phyloP scores from a whole-genome alignment of 2,797 vertebrate genomes.

The Rhodeus uyekii region DNA sequence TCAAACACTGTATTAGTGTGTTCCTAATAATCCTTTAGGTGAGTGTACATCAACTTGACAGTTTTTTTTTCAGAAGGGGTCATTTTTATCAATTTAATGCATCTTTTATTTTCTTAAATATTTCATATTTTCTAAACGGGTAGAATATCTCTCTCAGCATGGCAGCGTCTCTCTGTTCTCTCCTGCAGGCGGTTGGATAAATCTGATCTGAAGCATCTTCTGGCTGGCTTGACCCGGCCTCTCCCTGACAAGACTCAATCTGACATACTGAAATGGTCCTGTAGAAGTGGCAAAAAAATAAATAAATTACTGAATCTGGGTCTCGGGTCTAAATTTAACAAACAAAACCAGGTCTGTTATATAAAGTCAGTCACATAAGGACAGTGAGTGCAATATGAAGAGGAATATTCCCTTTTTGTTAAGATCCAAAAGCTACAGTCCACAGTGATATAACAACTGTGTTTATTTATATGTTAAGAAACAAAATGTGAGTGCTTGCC shows the following conservation, averaged over 20 bases:
- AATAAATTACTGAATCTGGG: slow-evolving; percentile 68
- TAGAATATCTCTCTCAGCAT: not conserved
- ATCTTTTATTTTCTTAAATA: not conserved
- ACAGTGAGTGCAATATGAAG: slow-evolving; percentile 55
- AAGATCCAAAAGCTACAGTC: slow-evolving; percentile 50
- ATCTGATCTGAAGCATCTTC: slow-evolving; percentile 40
- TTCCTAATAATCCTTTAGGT: too few species aligned
- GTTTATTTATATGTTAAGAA: not conserved
- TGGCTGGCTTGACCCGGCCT: not conserved
- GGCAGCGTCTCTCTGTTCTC: not conserved
- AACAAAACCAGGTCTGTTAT: slow-evolving; percentile 70
- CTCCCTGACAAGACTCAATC: slow-evolving; percentile 36
- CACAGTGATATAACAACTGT: not conserved
- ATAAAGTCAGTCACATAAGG: slow-evolving; percentile 55
- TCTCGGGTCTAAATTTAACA: slow-evolving; percentile 72
- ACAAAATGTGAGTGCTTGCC: not conserved
- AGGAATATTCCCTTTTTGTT: not conserved
- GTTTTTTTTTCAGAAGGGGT: too few species aligned
- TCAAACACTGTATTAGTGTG: too few species aligned
- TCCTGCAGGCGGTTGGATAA: not conserved
- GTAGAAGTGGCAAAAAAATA: slow-evolving; percentile 43
- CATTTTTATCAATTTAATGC: too few species aligned
- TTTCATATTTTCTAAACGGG: not conserved
- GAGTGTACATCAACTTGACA: too few species aligned
- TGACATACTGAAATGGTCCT: slow-evolving; percentile 55